Evolutionary conservation across 2,888 invertebrate genomes (phyloP), one percentile per base, ranked within the genome.

Genomic region (Drosophila siamana): DNA sequence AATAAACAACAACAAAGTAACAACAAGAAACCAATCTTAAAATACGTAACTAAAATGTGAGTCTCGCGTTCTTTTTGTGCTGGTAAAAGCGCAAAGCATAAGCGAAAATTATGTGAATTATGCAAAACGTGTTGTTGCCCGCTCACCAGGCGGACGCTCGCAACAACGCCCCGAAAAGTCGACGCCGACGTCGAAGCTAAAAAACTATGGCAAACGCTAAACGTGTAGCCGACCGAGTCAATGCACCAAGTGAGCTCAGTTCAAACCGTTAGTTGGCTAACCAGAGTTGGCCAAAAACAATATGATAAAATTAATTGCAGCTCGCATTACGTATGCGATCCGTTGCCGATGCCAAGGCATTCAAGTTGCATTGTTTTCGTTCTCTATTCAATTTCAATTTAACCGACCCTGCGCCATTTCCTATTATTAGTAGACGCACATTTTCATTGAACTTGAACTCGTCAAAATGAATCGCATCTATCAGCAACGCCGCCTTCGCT

Each of bases 101-200:
- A 85, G 88, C 86, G 48, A 69, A 87, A 81, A 87, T 82, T 73
- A 68, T 82, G 82, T 79, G 83, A 70, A 76, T 70, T 87, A 79
- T 82, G 84, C 89, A 88, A 87, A 84, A 84, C 65, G 78, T 80
- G 78, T 62, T 80, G 78, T 64, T 41, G 54, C 44, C 16, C n/a
- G 26, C 47, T 15, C 40, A 8, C 22, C 13, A 24, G 30, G 40
- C 38, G 24, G 7, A 7, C 47, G 13, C 24, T 19, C 41, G n/a
- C 22, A 40, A 52, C 16, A 50, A 64, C 33, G 51, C 33, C 72
- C 43, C 28, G 9, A 48, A 56, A 46, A 51, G n/a, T n/a, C 7
- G 7, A 33, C 16, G 30, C 19, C 7, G 7, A 33, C 16, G 30
- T 3, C 19, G 19, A 19, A 56, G 33, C 43, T 40, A 50, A 62